Evolutionary conservation across 1,140 invertebrate genomes (phyloP).

Genomic region (Brachionus rotundiformis): DNA sequence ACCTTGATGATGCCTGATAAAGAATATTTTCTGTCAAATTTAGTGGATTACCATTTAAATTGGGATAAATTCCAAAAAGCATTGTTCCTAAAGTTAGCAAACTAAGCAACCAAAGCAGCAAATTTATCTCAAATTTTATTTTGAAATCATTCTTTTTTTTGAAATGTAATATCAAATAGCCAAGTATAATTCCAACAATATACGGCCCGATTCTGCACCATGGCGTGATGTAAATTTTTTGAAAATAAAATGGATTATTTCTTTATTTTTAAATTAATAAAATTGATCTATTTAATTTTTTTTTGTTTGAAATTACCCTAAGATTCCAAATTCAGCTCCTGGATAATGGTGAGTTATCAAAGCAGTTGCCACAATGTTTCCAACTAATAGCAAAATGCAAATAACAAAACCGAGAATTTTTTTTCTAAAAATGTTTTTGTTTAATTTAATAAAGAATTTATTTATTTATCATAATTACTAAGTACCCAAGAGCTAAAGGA

Average conservation of each 20-base stretch:
- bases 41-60: constrained; percentile 42
- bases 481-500: constrained; percentile 53
- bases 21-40: background rate
- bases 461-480: too few species aligned
- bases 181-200: constrained; percentile 65
- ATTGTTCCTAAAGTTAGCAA: constrained; percentile 11
- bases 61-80: constrained; percentile 45
- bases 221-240: constrained; percentile 36
- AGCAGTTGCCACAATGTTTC: constrained; percentile 11
- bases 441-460: too few species aligned
- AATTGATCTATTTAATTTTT: background rate
- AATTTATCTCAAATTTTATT: background rate
- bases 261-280: background rate
- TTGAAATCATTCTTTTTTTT: constrained; percentile 36
- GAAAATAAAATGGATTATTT: constrained; percentile 2
- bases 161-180: constrained; percentile 55
- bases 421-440: background rate
- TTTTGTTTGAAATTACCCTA: constrained; percentile 4
- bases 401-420: background rate
- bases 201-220: constrained; percentile 66
- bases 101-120: constrained; percentile 34
- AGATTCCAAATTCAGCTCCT: constrained; percentile 29
- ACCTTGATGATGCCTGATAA: constrained; percentile 36
- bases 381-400: background rate
- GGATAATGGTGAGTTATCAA: constrained; percentile 23